phyloP scores from a whole-genome alignment of 92 coral and sea anemone species.

The Paramuricea clavata region DNA sequence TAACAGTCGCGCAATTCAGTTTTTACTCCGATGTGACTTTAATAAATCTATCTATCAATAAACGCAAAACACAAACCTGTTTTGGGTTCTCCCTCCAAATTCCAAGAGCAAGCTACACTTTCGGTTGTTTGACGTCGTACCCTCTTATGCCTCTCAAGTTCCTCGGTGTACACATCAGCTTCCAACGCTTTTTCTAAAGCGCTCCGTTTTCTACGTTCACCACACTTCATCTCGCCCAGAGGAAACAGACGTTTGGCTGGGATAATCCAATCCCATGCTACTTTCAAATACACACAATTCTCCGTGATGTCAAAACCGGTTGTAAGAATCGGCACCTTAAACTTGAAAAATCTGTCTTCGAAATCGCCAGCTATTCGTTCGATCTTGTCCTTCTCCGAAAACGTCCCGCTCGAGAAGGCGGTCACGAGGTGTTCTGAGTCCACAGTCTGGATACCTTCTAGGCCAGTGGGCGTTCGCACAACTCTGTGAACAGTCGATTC shows the following conservation, averaged over 20 bases:
- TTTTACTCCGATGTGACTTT: too few relatives aligned
- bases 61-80: constrained; percentile 31
- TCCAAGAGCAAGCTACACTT: constrained; percentile 37
- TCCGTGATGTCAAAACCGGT: constrained; percentile 84
- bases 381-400: constrained; percentile 83
- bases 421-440: constrained; percentile 68
- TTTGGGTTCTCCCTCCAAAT: constrained; percentile 65
- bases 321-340: constrained; percentile 84
- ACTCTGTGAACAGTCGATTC: constrained; percentile 86
- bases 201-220: constrained; percentile 79
- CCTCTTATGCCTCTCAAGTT: constrained; percentile 81
- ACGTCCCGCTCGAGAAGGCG: constrained; percentile 92
- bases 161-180: constrained; percentile 83
- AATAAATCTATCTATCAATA: neutral
- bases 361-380: constrained; percentile 90
- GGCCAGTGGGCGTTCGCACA: constrained; percentile 93
- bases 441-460: constrained; percentile 83
- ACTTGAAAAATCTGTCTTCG: constrained; percentile 91
- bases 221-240: constrained; percentile 81
- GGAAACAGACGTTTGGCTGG: constrained; percentile 81
- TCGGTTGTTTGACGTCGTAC: constrained; percentile 65
- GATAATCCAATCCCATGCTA: constrained; percentile 73
- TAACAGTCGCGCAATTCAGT: too few relatives aligned
- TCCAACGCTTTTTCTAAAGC: constrained; percentile 77
- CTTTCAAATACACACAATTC: constrained; percentile 81